Percentiles rank a stretch among this genome's conserved stretches.
Conservation (phyloP, 1,140 invertebrate species). For the Heliconius himera region DNA sequence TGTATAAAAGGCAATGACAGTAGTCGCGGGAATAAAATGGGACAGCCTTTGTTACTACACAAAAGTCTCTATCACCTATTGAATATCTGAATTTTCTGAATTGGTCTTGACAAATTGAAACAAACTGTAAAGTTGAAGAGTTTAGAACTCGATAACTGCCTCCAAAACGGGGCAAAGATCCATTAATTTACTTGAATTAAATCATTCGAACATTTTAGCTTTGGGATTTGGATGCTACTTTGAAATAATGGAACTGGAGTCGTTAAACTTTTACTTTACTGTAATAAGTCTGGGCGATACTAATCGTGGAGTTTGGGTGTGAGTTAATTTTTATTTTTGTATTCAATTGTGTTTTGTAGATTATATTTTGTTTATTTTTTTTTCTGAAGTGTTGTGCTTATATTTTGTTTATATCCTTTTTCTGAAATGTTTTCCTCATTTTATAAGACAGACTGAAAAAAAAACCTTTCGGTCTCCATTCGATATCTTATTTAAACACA, state of each 20-base stretch:
- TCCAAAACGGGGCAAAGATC: conserved; percentile 58
- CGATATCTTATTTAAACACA: too few relatives aligned
- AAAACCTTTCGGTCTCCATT: too few relatives aligned
- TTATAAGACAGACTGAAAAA: too few relatives aligned
- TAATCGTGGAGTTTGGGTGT: conserved; percentile 15
- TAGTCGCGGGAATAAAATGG: conserved; percentile 49
- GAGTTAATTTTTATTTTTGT: background rate
- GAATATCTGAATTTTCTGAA: conserved; percentile 51
- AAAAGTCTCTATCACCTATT: conserved; percentile 64
- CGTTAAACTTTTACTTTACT: conserved; percentile 6
- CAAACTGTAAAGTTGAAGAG: conserved; percentile 65
- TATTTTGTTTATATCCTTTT: background rate
- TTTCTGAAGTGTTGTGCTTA: background rate
- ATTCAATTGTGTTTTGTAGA: too few relatives aligned
- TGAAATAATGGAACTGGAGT: conserved; percentile 38
- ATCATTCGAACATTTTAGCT: conserved; percentile 58
- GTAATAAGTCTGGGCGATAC: conserved; percentile 16
- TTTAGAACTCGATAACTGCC: conserved; percentile 62
- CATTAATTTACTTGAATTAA: conserved; percentile 73
- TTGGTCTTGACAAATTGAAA: conserved; percentile 76
- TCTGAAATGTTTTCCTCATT: too few relatives aligned
- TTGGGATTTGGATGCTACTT: conserved; percentile 46
- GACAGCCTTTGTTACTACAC: conserved; percentile 47
- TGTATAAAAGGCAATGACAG: conserved; percentile 37
- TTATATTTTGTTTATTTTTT: background rate